Conservation (phyloP, 2,113 vertebrate species). For the pig (Sus scrofa) region DNA sequence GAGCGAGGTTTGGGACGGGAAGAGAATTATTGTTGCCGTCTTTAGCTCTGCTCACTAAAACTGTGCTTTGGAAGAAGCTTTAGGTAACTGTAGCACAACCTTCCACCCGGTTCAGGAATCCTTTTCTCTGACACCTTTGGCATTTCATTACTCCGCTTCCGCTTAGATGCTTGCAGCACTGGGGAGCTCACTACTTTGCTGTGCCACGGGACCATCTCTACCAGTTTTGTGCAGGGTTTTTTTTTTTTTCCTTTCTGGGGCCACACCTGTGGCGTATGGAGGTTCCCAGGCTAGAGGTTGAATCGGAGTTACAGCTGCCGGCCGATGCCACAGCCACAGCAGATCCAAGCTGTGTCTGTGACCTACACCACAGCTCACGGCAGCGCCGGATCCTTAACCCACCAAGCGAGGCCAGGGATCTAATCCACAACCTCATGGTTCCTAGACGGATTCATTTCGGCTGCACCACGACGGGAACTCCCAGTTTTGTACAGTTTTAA, state of each 20-base stretch:
- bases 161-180: neutral
- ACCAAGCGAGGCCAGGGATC: too few relatives aligned
- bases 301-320: too few relatives aligned
- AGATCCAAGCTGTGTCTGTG: too few relatives aligned
- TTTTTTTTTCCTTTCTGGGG: too few relatives aligned
- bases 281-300: too few relatives aligned
- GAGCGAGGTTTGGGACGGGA: constrained; percentile 26
- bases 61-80: neutral
- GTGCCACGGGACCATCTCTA: neutral
- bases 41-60: neutral
- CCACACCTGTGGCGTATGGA: too few relatives aligned
- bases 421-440: too few relatives aligned
- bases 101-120: neutral
- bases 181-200: neutral
- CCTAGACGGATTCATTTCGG: too few relatives aligned
- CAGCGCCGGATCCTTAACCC: too few relatives aligned
- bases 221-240: neutral
- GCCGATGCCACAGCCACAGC: too few relatives aligned
- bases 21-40: neutral
- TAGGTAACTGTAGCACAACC: neutral
- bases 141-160: neutral
- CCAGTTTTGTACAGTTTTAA: constrained; percentile 12
- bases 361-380: too few relatives aligned
- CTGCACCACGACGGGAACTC: too few relatives aligned
- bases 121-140: constrained; percentile 25